Evolutionary conservation across 2,888 invertebrate genomes (phyloP).

Genomic region (Aporophyla lueneburgensis): DNA sequence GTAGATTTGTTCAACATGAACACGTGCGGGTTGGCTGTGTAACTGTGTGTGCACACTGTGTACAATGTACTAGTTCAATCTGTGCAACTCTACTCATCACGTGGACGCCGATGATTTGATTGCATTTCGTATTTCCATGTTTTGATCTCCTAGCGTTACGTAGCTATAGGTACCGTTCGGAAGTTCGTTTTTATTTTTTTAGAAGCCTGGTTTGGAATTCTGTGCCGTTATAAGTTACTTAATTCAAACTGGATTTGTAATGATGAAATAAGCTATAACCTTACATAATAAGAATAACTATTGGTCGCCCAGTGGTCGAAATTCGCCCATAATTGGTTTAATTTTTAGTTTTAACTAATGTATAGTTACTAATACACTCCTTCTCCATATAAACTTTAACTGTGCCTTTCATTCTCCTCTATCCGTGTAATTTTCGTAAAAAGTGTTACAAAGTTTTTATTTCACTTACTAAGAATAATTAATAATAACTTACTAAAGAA

Average conservation of each 20-base stretch:
- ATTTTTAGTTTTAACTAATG: too few relatives aligned
- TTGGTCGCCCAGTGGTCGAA: too few relatives aligned
- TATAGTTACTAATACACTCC: too few relatives aligned
- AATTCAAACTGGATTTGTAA: not conserved
- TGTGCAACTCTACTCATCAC: slow-evolving; percentile 42
- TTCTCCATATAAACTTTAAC: too few relatives aligned
- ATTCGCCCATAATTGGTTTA: too few relatives aligned
- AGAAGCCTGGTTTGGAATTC: not conserved
- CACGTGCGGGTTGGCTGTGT: slow-evolving; percentile 48
- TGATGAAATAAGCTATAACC: not conserved
- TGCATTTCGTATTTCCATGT: slow-evolving; percentile 56
- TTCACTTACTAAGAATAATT: too few relatives aligned
- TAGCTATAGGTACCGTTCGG: too few relatives aligned
- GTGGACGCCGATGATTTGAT: slow-evolving; percentile 55
- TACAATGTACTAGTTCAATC: slow-evolving; percentile 43
- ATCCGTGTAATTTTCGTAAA: too few relatives aligned
- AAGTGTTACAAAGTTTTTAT: too few relatives aligned
- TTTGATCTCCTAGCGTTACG: slow-evolving; percentile 54
- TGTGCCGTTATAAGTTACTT: not conserved
- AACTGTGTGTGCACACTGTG: slow-evolving; percentile 7
- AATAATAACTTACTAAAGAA: too few relatives aligned
- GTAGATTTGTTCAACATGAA: slow-evolving; percentile 61
- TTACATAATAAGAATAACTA: not conserved
- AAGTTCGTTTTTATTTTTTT: not conserved
- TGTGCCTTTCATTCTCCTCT: too few relatives aligned